Evolutionary conservation across 2,888 invertebrate species (phyloP).

Genomic region (Gymnosoma rotundatum): DNA sequence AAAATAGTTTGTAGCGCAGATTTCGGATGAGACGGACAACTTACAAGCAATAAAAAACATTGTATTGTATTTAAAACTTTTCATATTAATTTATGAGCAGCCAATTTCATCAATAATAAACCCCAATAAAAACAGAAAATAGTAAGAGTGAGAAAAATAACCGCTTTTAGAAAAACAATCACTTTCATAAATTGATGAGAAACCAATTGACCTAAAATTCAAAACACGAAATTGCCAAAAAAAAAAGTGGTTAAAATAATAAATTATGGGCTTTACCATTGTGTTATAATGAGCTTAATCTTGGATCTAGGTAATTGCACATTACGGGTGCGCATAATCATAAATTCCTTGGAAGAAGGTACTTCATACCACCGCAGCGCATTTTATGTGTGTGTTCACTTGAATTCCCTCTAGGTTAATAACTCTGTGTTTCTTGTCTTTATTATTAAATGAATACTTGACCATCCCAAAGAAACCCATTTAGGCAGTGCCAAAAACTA

Average conservation of each 20-base stretch:
- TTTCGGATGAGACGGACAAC: too few relatives aligned
- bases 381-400: not conserved
- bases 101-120: not conserved
- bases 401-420: slow-evolving; percentile 25
- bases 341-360: slow-evolving; percentile 14
- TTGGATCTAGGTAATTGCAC: slow-evolving; percentile 43
- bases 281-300: slow-evolving; percentile 49
- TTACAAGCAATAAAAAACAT: too few relatives aligned
- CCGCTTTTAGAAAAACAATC: slow-evolving; percentile 13
- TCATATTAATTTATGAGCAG: not conserved
- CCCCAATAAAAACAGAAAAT: too few relatives aligned
- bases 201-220: slow-evolving; percentile 52
- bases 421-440: slow-evolving; percentile 25
- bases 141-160: not conserved
- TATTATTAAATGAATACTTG: slow-evolving; percentile 52
- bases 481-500: slow-evolving; percentile 24
- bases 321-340: not conserved
- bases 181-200: slow-evolving; percentile 49
- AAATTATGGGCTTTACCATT: slow-evolving; percentile 6
- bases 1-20: too few relatives aligned
- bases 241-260: slow-evolving; percentile 21
- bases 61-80: not conserved
- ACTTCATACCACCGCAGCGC: not conserved
- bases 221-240: slow-evolving; percentile 22
- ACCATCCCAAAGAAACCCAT: slow-evolving; percentile 41